These are phyloP conservation scores for Biston betularia DNA, from an alignment of 2,888 invertebrate species.

Conservation along the genomic window DNA sequence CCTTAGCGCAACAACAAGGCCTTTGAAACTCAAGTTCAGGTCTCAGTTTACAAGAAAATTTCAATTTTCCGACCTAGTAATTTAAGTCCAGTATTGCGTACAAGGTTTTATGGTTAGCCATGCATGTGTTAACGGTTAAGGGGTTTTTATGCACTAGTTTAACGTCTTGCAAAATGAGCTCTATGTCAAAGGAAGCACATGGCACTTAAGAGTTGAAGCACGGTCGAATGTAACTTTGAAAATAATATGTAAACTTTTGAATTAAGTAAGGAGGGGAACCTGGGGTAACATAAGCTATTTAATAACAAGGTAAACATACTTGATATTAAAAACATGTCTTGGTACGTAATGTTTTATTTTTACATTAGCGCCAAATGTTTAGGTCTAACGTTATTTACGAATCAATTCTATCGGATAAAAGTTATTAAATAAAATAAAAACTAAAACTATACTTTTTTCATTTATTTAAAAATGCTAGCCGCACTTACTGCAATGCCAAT, in stretches of 20 bases:
- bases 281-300: no score
- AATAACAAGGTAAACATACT: no score
- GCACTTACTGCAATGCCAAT: no score
- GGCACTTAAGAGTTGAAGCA: conserved; percentile 1
- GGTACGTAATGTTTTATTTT: no score
- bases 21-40: not conserved
- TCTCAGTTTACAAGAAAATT: conserved; percentile 2
- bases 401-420: no score
- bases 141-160: conserved; percentile 39
- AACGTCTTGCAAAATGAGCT: conserved; percentile 7
- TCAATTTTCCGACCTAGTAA: not conserved
- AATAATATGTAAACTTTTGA: not conserved
- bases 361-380: no score
- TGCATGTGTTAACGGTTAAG: conserved; percentile 34
- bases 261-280: not conserved
- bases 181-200: conserved; percentile 4
- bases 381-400: no score
- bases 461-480: no score
- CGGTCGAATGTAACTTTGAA: not conserved
- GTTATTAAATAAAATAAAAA: no score
- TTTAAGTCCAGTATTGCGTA: not conserved
- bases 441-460: no score
- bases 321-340: no score
- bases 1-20: not conserved
- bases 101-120: conserved; percentile 26